Evolutionary conservation across 2,888 invertebrate genomes (phyloP).

Genomic region (Leptopterna dolabrata): DNA sequence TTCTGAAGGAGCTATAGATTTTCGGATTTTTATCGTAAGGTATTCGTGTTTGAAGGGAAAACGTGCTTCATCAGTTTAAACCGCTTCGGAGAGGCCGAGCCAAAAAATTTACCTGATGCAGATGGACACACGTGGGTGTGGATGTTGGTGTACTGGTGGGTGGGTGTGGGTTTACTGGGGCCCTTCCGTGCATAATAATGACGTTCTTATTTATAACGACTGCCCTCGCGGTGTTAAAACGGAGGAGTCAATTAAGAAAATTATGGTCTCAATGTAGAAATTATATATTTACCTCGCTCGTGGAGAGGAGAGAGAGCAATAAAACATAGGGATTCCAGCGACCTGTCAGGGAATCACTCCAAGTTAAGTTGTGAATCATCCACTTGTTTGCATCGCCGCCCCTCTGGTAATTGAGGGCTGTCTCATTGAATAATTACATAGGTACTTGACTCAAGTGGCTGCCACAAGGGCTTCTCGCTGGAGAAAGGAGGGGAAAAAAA

Average conservation of each 20-base stretch:
- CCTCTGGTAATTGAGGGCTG: neutral
- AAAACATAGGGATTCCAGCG: neutral
- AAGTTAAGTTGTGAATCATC: constrained; percentile 1
- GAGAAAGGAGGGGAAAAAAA: neutral
- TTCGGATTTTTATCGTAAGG: too few relatives aligned
- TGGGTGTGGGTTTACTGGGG: too few relatives aligned
- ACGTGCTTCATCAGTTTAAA: too few relatives aligned
- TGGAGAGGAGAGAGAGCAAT: neutral
- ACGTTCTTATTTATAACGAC: too few relatives aligned
- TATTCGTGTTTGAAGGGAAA: too few relatives aligned
- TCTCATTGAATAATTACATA: neutral
- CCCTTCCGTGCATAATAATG: too few relatives aligned
- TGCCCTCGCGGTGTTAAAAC: neutral
- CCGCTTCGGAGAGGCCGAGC: too few relatives aligned
- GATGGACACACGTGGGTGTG: too few relatives aligned
- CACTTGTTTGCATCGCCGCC: neutral
- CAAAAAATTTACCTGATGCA: too few relatives aligned
- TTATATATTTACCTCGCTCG: neutral
- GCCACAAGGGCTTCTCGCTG: neutral
- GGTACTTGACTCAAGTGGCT: neutral
- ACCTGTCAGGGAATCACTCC: neutral
- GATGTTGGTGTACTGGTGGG: too few relatives aligned
- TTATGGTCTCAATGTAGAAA: neutral
- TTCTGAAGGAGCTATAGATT: too few relatives aligned
- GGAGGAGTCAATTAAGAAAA: neutral